Evolutionary conservation across 2,888 invertebrate genomes (phyloP).

Genomic region (Apoderus coryli): DNA sequence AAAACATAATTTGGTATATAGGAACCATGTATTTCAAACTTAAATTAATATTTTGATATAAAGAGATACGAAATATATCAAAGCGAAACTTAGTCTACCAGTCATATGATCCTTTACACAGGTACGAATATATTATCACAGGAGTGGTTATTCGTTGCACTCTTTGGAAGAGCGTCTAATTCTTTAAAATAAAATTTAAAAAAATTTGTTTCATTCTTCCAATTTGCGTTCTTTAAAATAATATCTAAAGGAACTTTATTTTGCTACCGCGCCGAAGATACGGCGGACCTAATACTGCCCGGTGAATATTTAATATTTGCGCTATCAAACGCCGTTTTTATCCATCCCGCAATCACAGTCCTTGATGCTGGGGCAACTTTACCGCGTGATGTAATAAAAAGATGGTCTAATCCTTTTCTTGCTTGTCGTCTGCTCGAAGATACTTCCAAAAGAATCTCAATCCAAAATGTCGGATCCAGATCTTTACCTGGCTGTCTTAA

Average conservation of each 20-base stretch:
- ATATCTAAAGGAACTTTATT: slow-evolving; percentile 12
- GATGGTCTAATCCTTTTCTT: background rate
- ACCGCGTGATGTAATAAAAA: slow-evolving; percentile 9
- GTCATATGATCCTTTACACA: too few species aligned
- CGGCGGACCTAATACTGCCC: slow-evolving; percentile 14
- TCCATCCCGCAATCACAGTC: slow-evolving; percentile 12
- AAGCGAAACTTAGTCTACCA: too few species aligned
- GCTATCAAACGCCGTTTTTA: slow-evolving; percentile 10
- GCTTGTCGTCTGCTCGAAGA: slow-evolving; percentile 8
- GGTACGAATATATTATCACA: too few species aligned
- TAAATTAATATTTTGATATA: too few species aligned
- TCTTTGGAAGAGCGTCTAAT: too few species aligned
- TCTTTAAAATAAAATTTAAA: slow-evolving; percentile 11
- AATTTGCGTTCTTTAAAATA: slow-evolving; percentile 11
- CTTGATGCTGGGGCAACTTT: slow-evolving; percentile 10
- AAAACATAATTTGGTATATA: too few species aligned
- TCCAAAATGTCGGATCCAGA: slow-evolving; percentile 14
- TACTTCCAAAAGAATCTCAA: slow-evolving; percentile 6
- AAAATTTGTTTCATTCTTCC: too few species aligned
- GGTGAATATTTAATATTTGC: slow-evolving; percentile 12
- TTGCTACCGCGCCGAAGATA: slow-evolving; percentile 11
- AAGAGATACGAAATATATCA: too few species aligned
- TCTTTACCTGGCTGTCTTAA: slow-evolving; percentile 4
- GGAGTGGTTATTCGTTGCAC: too few species aligned
- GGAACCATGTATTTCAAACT: too few species aligned